These are phyloP conservation scores for Globia sparganii DNA, from an alignment of 2,888 invertebrate species.

Conservation along the genomic window DNA sequence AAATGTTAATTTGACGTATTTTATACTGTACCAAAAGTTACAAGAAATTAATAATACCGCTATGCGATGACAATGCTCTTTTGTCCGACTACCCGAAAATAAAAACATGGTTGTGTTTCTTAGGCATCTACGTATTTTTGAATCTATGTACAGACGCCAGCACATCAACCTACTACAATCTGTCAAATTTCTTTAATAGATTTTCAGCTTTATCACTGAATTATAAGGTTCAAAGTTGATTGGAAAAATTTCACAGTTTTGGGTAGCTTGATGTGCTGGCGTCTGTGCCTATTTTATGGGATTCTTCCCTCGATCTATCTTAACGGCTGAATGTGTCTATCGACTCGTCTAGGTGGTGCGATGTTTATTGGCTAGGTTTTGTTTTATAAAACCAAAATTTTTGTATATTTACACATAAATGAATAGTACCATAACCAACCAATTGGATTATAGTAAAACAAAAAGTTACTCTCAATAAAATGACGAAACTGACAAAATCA, in stretches of 20 bases:
- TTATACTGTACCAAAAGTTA: background rate
- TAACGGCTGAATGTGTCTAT: background rate
- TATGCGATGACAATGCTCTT: background rate
- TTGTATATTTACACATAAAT: no score
- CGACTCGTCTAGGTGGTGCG: background rate
- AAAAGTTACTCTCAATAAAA: background rate
- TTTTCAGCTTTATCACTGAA: no score
- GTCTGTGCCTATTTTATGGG: no score
- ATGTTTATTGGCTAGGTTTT: background rate
- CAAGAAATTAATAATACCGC: background rate
- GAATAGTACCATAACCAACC: background rate
- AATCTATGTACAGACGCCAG: no score
- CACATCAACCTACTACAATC: no score
- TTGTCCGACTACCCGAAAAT: background rate
- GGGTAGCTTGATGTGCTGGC: no score
- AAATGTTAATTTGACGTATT: background rate
- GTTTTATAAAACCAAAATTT: background rate
- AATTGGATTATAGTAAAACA: background rate
- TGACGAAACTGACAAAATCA: background rate
- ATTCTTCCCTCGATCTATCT: background rate
- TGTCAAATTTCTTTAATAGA: no score
- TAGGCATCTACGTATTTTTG: background rate
- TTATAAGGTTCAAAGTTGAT: no score
- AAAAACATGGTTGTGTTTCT: background rate
- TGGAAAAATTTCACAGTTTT: no score